Evolutionary conservation across 2,888 invertebrate genomes (phyloP).

Genomic region (Cantharis flavilabris): DNA sequence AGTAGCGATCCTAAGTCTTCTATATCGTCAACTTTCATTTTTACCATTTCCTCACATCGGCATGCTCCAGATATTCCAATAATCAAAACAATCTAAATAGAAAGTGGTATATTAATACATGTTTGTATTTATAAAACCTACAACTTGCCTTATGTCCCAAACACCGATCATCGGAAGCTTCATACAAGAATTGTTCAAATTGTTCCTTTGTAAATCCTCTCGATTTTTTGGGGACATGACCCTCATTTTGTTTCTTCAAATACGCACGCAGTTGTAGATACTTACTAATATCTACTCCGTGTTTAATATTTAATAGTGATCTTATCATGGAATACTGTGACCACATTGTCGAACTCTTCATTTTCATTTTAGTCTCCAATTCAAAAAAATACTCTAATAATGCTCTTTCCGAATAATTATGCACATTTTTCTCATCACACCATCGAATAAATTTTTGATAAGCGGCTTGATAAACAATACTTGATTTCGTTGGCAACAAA

Average conservation of each 20-base stretch:
- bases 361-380: background rate
- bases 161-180: background rate
- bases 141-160: background rate
- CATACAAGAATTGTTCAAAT: background rate
- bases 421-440: background rate
- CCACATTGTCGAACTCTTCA: background rate
- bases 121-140: background rate
- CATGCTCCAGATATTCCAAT: conserved; percentile 4
- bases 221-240: background rate
- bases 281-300: background rate
- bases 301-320: background rate
- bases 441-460: background rate
- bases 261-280: conserved; percentile 3
- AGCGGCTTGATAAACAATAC: background rate
- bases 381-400: background rate
- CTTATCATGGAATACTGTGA: background rate
- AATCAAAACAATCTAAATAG: background rate
- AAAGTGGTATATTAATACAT: background rate
- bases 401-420: background rate
- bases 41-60: conserved; percentile 7
- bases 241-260: background rate
- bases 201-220: background rate
- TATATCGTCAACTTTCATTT: conserved; percentile 7
- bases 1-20: conserved; percentile 3
- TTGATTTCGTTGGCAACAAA: background rate